Evolutionary conservation across 2,888 invertebrate genomes (phyloP), one percentile per base, ranked within the genome.

Genomic region (Drosophila fungiperda): DNA sequence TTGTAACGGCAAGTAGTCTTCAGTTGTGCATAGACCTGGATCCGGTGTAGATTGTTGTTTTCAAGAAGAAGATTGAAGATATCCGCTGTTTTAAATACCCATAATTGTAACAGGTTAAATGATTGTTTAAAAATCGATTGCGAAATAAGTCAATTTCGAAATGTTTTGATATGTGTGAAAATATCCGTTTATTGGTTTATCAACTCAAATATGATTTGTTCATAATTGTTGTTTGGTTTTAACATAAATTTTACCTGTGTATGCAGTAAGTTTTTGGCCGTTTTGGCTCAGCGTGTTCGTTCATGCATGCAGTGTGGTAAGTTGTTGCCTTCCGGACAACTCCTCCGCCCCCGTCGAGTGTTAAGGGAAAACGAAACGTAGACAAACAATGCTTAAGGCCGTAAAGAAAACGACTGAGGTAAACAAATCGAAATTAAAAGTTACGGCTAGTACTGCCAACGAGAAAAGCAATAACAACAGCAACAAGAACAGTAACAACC

Each of bases 381-480:
- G 68, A 42, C 55, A 77, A 74, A 84, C 87, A 77, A 91, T 91
- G 92, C 83, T 87, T 76, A 91, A 91, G 83, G 83, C 87, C 61
- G 82, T 82, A 59, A 91, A 91, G 79, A 89, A 90, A 78, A 76
- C 88, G 67, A 74, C 85, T 50, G 80, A 82, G 54, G 69, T 83
- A 74, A 84, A 90, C 76, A 88, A 89, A 78, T 87, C 90, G 52
- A 92, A 92, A 77, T 71, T 92, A 70, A 91, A 91, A 87, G 82
- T 91, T 67, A 83, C 83, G 71, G 82, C 83, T 61, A 88, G 60
- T 54, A 68, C 74, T 73, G 76, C 59, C 66, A 80, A 35, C 54
- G 64, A 76, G 49, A 71, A 70, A 61, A 71, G 60, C 26, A 68
- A 62, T 23, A 72, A 50, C 55, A 61, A n/a, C 29, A 40, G 1